Conservation (phyloP, 2,113 vertebrate species). For the Cisticola juncidis region DNA sequence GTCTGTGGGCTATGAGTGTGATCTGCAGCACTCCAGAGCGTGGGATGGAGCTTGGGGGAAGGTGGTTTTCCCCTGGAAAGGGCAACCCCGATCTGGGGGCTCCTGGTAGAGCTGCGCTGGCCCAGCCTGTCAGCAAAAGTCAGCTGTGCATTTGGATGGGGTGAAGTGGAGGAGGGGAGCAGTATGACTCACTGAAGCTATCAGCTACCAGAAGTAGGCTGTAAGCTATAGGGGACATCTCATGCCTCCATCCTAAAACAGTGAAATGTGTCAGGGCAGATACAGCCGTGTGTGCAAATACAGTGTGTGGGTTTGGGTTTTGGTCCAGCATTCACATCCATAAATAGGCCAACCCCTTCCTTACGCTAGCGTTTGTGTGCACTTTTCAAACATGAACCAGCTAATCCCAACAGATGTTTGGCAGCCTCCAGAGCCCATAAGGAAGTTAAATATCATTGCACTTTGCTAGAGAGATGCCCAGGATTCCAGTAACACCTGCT, state of each 20-base stretch:
- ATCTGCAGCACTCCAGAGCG: not conserved
- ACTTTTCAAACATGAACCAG: not conserved
- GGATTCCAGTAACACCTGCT: slow-evolving; percentile 13
- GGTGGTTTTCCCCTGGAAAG: not conserved
- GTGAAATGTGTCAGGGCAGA: not conserved
- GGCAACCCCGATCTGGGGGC: not conserved
- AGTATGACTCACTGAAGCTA: not conserved
- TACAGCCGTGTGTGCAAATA: not conserved
- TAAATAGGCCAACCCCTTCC: slow-evolving; percentile 7
- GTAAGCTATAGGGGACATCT: not conserved
- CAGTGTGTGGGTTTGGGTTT: not conserved
- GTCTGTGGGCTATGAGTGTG: not conserved
- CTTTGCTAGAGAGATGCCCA: slow-evolving; percentile 13
- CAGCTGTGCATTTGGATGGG: not conserved
- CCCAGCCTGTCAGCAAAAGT: not conserved
- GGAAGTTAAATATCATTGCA: slow-evolving; percentile 26
- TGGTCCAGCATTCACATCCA: not conserved
- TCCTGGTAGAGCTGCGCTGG: not conserved
- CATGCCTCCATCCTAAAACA: not conserved
- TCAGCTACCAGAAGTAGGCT: not conserved
- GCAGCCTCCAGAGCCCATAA: not conserved
- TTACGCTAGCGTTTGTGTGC: not conserved
- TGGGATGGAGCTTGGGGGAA: not conserved
- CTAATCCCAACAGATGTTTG: slow-evolving; percentile 49
- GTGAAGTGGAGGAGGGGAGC: not conserved